A percentile compares a stretch with the other conserved stretches of the same genome.
Conservation (phyloP, 2,888 invertebrate species). For the Polylopha cassiicola region DNA sequence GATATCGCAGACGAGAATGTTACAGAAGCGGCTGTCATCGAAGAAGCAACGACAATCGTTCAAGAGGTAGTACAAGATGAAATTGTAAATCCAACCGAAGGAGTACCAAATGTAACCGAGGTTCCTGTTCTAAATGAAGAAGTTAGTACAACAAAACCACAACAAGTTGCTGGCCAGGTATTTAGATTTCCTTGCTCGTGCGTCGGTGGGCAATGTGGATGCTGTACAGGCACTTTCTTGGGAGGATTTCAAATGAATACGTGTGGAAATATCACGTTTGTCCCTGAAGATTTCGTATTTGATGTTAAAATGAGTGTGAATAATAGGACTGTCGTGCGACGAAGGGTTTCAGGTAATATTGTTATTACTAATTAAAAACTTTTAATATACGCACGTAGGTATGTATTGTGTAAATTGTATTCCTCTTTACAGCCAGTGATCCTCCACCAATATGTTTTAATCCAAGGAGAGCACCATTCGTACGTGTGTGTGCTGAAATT, state of each 20-base stretch:
- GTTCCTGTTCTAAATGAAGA: conserved; percentile 37
- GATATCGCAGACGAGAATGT: conserved; percentile 36
- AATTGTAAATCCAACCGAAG: conserved; percentile 24
- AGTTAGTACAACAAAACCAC: conserved; percentile 29
- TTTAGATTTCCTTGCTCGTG: conserved; percentile 80
- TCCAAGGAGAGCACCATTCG: conserved; percentile 82
- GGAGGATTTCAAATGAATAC: conserved; percentile 83
- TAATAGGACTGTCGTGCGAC: conserved; percentile 82
- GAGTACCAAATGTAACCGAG: conserved; percentile 33
- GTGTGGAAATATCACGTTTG: conserved; percentile 86
- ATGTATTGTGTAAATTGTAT: conserved; percentile 22
- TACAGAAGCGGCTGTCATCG: conserved; percentile 26
- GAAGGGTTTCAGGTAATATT: conserved; percentile 83
- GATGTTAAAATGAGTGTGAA: conserved; percentile 84
- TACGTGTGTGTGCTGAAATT: conserved; percentile 84
- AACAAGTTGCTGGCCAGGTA: conserved; percentile 62
- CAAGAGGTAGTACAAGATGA: conserved; percentile 31
- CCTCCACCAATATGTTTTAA: conserved; percentile 84
- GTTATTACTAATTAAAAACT: no score
- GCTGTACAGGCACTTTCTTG: conserved; percentile 81
- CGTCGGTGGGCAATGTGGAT: conserved; percentile 79
- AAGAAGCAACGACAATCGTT: conserved; percentile 32
- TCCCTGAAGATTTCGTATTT: conserved; percentile 89
- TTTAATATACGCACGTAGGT: not conserved
- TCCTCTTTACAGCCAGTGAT: conserved; percentile 79